Conservation (phyloP, 2,888 invertebrate species). For the Agonopterix arenella region DNA sequence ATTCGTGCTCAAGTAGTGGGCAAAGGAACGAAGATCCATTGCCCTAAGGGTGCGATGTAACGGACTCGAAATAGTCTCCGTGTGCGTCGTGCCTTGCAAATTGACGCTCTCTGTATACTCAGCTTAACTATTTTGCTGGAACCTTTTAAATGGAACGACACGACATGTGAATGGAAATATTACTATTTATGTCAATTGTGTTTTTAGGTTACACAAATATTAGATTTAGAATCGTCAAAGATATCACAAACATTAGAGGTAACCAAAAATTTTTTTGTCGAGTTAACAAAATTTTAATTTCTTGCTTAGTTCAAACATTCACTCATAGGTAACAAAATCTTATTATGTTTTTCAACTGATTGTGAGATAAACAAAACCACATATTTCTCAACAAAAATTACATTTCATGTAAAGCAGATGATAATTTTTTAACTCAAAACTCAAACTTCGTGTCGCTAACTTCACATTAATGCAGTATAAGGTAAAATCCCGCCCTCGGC, state of each 20-base stretch:
- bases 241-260: no score
- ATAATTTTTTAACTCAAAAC: constrained; percentile 1
- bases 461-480: constrained; percentile 17
- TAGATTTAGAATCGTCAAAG: no score
- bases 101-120: background rate
- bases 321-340: no score
- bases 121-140: no score
- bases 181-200: no score
- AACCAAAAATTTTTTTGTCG: no score
- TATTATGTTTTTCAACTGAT: no score
- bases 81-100: constrained; percentile 2
- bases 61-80: constrained; percentile 10
- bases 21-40: constrained; percentile 6
- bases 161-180: no score
- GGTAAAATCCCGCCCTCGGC: constrained; percentile 27
- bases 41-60: constrained; percentile 17
- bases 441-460: background rate
- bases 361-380: background rate
- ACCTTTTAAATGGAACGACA: no score
- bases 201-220: no score
- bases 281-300: no score
- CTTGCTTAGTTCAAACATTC: no score
- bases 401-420: background rate
- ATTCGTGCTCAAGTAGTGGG: constrained; percentile 6
- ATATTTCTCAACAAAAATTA: background rate